A percentile compares a stretch with the other conserved stretches of the same genome.
phyloP scores from a whole-genome alignment of 2,797 vertebrate species.

The Cheirogaleus major region DNA sequence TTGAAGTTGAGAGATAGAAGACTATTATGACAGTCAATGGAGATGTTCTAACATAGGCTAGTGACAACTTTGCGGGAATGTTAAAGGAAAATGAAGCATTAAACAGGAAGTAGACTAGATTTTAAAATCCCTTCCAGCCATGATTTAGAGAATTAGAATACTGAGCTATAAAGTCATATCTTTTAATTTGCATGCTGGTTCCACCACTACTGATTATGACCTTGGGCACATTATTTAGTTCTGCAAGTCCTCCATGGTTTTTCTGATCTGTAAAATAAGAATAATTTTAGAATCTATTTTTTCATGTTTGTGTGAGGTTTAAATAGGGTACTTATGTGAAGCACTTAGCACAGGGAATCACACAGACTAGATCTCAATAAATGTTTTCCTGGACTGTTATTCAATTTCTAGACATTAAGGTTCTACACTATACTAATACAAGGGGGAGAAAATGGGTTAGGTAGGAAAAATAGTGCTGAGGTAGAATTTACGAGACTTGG shows the following conservation, averaged over 20 bases:
- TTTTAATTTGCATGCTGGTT: background rate
- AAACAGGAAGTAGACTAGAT: background rate
- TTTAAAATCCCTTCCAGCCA: background rate
- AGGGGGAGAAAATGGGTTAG: background rate
- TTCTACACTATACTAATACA: background rate
- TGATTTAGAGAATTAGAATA: background rate
- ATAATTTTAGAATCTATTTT: conserved; percentile 10
- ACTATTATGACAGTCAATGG: background rate
- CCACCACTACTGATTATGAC: background rate
- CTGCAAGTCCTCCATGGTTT: background rate
- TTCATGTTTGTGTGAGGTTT: conserved; percentile 21
- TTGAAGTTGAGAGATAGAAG: background rate
- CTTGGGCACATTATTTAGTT: background rate
- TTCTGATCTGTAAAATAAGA: background rate
- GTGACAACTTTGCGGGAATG: background rate
- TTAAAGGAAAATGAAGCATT: background rate
- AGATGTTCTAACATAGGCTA: background rate
- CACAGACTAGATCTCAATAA: background rate
- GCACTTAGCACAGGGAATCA: background rate
- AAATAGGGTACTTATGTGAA: background rate
- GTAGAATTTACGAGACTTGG: background rate
- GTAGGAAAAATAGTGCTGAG: background rate
- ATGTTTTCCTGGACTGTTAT: background rate
- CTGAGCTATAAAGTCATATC: background rate
- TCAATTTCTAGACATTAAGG: background rate